Conservation (phyloP, 2,113 vertebrate species). For the Thryonomys swinderianus region DNA sequence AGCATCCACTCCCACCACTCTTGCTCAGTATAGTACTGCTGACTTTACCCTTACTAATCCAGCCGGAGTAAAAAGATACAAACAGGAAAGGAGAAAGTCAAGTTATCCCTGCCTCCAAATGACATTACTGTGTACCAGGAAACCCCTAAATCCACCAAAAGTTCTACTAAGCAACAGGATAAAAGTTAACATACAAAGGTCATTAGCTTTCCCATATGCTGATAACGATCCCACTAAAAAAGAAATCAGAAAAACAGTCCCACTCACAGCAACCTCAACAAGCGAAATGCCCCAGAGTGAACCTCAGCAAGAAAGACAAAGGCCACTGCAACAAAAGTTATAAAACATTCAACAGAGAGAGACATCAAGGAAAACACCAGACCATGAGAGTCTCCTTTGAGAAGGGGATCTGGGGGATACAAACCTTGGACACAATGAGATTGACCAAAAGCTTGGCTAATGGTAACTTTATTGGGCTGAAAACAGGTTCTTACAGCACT, state of each 20-base stretch:
- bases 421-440: too few relatives aligned
- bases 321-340: background rate
- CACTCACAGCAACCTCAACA: background rate
- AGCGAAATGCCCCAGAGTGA: background rate
- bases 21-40: background rate
- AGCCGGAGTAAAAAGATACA: background rate
- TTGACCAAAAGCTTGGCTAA: too few relatives aligned
- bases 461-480: too few relatives aligned
- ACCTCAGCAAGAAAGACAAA: background rate
- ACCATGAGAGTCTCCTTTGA: too few relatives aligned
- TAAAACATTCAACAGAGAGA: background rate
- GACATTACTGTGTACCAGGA: background rate
- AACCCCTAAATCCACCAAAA: background rate
- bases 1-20: background rate
- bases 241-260: background rate
- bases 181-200: background rate
- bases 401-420: too few relatives aligned
- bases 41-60: background rate
- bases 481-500: too few relatives aligned
- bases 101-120: background rate
- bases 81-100: background rate
- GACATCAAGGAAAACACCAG: background rate
- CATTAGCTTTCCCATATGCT: background rate
- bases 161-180: background rate
- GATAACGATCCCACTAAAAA: background rate